A percentile compares a stretch with the other conserved stretches of the same genome.
phyloP scores from a whole-genome alignment of 2,797 vertebrate species.

The Halcyon smyrnensis region DNA sequence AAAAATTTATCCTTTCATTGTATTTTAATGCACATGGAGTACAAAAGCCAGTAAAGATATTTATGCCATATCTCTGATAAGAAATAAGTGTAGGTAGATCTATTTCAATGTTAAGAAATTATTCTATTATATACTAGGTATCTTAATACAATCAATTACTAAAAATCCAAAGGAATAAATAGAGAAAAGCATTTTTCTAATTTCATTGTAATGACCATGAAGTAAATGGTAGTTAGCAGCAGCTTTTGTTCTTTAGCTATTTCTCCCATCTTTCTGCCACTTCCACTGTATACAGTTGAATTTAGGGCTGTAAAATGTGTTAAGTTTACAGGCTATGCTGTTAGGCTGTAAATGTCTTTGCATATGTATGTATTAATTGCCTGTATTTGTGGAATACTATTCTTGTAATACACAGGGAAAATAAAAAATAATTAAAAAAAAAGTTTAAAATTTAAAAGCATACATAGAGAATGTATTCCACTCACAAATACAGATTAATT shows the following conservation, averaged over 20 bases:
- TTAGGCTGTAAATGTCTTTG: not conserved
- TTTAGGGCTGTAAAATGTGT: not conserved
- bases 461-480: not conserved
- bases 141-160: not conserved
- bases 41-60: not conserved
- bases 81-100: not conserved
- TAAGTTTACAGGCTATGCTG: not conserved
- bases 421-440: not conserved
- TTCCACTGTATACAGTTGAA: not conserved
- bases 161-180: not conserved
- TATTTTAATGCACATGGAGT: not conserved
- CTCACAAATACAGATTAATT: slow-evolving; percentile 15
- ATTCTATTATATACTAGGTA: not conserved
- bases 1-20: not conserved
- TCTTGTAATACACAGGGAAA: not conserved
- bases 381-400: not conserved
- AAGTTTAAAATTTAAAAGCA: not conserved
- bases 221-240: not conserved
- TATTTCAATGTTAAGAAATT: not conserved
- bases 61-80: not conserved
- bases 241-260: not conserved
- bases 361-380: not conserved
- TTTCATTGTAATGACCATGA: not conserved
- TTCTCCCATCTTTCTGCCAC: not conserved
- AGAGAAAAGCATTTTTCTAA: not conserved